phyloP scores from a whole-genome alignment of 1,140 invertebrate genomes.

The Lepidostoma basale region DNA sequence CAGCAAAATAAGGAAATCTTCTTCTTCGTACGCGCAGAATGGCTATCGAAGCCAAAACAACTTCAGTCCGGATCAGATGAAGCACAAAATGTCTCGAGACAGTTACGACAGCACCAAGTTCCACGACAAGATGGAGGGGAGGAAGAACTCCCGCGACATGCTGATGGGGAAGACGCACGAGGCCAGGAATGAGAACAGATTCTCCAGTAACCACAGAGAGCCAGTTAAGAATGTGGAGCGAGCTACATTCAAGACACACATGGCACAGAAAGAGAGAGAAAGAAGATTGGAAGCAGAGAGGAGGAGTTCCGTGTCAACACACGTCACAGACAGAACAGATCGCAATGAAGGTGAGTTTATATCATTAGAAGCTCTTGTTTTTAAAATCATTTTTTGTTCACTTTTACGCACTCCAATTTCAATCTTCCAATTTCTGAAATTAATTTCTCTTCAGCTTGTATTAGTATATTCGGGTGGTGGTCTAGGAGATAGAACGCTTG shows the following conservation, averaged over 20 bases:
- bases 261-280: conserved; percentile 64
- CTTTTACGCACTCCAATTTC: no score
- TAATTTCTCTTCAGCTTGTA: no score
- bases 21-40: conserved; percentile 31
- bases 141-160: conserved; percentile 59
- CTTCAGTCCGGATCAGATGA: conserved; percentile 13
- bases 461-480: no score
- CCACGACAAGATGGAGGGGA: conserved; percentile 55
- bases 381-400: no score
- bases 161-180: conserved; percentile 55
- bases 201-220: conserved; percentile 51
- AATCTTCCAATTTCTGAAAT: no score
- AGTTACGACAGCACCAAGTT: conserved; percentile 51
- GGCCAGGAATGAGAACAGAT: conserved; percentile 54
- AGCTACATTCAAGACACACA: conserved; percentile 71
- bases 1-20: conserved; percentile 31
- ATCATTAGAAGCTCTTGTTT: background rate
- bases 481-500: no score
- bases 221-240: conserved; percentile 54
- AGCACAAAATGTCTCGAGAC: conserved; percentile 48
- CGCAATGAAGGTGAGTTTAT: conserved; percentile 68
- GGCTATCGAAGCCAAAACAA: conserved; percentile 36
- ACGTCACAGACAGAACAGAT: conserved; percentile 75
- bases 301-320: conserved; percentile 74
- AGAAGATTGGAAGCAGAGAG: conserved; percentile 73